Evolutionary conservation across 2,888 invertebrate species (phyloP), one percentile per base, ranked within the genome.

Genomic region (Phorcus lineatus): DNA sequence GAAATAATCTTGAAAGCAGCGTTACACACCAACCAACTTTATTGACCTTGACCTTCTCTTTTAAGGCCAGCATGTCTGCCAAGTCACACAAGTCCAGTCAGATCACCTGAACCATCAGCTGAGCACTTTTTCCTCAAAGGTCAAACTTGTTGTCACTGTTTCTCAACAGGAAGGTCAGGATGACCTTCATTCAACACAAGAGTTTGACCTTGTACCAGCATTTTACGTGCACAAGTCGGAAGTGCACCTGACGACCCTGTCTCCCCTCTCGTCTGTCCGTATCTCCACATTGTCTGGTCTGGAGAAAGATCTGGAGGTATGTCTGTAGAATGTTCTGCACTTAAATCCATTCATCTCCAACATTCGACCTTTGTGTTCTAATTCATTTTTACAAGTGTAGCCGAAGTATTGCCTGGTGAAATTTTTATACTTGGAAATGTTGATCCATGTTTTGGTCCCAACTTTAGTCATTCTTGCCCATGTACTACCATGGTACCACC

Each of bases 151-250:
- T 6, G 91, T 86, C 6, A 81, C 83, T 0, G 88, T 91, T 0
- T 79, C 85, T 3, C 67, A 80, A 22, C 80, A 84, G 70, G 87
- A 88, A 24, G 88, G 86, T 57, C 92, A 91, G 81, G 81, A 84
- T 3, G 89, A 89, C 81, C 83, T 92, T 22, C 74, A 74, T n/a
- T 86, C 91, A 7, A 70, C 77, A 6, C 81, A 84, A 1, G 55
- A 78, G 17, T 82, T 92, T 52, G 87, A 88, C 22, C 90, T 91
- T 81, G 79, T 90, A 36, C 92, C 92, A 19, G 89, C 91, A 24
- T 91, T 92, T 83, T 86, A 88, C 79, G 84, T 91, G 19, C 90
- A 90, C 83, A 90, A 89, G 70, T 54, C 86, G 1, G 92, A 92
- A 80, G 77, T 92, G 9, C 86, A 88, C 74, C 83, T 92, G 24